These are phyloP conservation scores for Penaeus indicus DNA, from an alignment of 1,140 invertebrate species.

Conservation along the genomic window DNA sequence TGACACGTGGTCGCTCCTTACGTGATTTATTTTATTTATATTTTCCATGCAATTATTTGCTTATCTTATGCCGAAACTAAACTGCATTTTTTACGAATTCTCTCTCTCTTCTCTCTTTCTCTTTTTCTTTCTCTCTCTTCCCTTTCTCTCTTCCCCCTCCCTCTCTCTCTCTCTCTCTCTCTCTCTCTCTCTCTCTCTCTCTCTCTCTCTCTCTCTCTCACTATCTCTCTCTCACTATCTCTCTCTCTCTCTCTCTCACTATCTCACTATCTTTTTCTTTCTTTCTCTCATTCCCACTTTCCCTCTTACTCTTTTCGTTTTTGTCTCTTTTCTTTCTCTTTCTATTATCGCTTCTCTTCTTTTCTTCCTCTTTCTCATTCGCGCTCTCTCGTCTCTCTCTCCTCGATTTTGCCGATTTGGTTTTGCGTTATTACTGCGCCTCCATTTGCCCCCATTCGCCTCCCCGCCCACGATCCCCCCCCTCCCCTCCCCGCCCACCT, in stretches of 20 bases:
- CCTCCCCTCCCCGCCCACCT: neutral
- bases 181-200: constrained; percentile 17
- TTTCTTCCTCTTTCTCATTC: neutral
- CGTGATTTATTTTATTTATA: too few species aligned
- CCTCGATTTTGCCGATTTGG: neutral
- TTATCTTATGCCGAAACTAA: neutral
- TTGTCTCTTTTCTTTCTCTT: neutral
- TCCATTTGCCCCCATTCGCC: neutral
- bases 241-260: too few species aligned
- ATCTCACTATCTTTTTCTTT: neutral
- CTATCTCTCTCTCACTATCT: neutral
- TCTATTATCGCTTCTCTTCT: neutral
- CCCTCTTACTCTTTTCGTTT: neutral
- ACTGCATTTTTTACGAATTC: neutral
- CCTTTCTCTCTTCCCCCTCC: neutral
- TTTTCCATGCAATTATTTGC: neutral
- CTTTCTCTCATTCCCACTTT: neutral
- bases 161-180: neutral
- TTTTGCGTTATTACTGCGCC: neutral
- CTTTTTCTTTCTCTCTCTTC: neutral
- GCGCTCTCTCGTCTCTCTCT: neutral
- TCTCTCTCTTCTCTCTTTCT: neutral
- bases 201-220: constrained; percentile 25
- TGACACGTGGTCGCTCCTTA: too few species aligned
- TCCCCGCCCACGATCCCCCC: neutral